phyloP scores from a whole-genome alignment of 1,140 invertebrate species.

The Heliconius himera region DNA sequence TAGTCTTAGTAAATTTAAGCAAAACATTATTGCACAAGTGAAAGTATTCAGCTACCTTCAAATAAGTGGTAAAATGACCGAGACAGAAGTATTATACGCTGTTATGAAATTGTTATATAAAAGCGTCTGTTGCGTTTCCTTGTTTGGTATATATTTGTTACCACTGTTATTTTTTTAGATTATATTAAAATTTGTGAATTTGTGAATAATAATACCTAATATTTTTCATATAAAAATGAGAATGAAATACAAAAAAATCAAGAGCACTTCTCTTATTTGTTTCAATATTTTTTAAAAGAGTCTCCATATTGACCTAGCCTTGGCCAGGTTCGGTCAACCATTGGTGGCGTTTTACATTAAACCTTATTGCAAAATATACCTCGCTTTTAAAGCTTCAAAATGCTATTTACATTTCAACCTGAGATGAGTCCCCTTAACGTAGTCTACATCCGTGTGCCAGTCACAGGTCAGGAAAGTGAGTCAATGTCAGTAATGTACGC shows the following conservation, averaged over 20 bases:
- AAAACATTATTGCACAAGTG: conserved; percentile 22
- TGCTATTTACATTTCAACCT: conserved; percentile 16
- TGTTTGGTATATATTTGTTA: background rate
- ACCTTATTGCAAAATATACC: background rate
- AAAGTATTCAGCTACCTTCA: conserved; percentile 24
- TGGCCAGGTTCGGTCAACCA: conserved; percentile 14
- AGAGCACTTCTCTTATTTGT: background rate
- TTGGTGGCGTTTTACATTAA: background rate
- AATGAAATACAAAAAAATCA: background rate
- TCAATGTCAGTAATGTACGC: background rate
- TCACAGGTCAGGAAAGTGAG: background rate
- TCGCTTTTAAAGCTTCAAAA: conserved; percentile 8
- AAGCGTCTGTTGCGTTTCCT: background rate
- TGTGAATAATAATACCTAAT: background rate
- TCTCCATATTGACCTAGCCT: conserved; percentile 22
- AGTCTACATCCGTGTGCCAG: background rate
- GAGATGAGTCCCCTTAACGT: background rate
- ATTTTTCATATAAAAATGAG: background rate
- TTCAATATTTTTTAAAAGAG: background rate
- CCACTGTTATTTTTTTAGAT: background rate
- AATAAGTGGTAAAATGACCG: conserved; percentile 3
- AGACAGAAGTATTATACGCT: conserved; percentile 16
- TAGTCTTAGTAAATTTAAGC: conserved; percentile 4
- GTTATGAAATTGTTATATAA: conserved; percentile 34
- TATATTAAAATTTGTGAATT: no score